These are phyloP conservation scores for Conger conger DNA, from an alignment of 2,113 vertebrate genomes.

Conservation along the genomic window DNA sequence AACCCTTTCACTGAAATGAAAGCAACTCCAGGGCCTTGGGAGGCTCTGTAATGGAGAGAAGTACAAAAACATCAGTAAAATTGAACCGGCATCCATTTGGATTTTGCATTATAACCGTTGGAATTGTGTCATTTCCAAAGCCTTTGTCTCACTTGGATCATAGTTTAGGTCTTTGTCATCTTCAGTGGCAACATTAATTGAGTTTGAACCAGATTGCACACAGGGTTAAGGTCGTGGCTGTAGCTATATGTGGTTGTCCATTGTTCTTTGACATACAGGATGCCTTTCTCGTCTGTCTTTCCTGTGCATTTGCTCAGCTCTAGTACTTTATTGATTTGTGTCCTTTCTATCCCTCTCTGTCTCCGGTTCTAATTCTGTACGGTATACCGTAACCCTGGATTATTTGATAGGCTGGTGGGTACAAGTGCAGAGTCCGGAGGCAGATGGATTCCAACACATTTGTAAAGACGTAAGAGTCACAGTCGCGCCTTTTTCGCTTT, in stretches of 20 bases:
- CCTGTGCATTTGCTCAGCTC: background rate
- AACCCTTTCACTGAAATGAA: background rate
- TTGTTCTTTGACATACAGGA: background rate
- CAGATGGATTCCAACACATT: background rate
- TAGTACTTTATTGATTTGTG: constrained; percentile 47
- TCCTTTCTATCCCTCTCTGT: constrained; percentile 35
- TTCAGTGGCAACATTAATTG: background rate
- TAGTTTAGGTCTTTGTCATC: background rate
- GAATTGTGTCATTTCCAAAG: background rate
- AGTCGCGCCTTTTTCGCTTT: constrained; percentile 9
- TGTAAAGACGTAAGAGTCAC: constrained; percentile 36
- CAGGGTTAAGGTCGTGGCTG: background rate
- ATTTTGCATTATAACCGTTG: background rate
- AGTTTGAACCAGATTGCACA: background rate
- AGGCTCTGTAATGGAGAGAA: background rate
- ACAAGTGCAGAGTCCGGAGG: constrained; percentile 8
- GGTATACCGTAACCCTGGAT: constrained; percentile 25
- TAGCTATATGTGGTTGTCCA: background rate
- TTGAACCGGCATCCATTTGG: background rate
- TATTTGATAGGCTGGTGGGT: constrained; percentile 41
- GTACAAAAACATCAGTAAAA: background rate
- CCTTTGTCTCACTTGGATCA: background rate
- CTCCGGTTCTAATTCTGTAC: constrained; percentile 49
- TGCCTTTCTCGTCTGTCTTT: background rate
- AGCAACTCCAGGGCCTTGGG: background rate